phyloP scores from a whole-genome alignment of 2,888 invertebrate species.

The Pollenia labialis region DNA sequence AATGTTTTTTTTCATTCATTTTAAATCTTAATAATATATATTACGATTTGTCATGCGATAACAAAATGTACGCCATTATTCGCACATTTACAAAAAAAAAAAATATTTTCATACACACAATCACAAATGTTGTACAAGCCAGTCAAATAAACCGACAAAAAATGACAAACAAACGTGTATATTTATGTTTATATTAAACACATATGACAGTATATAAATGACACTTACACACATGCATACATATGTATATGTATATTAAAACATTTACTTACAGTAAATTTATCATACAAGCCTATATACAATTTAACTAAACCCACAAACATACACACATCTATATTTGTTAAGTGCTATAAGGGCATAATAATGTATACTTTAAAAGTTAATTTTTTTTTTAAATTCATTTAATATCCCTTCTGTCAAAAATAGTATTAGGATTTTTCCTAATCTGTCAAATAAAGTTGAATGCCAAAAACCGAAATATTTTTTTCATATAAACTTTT shows the following conservation, averaged over 20 bases:
- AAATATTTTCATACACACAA: neutral
- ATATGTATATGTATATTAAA: neutral
- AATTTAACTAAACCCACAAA: neutral
- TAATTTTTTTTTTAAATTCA: conserved; percentile 33
- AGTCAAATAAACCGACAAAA: neutral
- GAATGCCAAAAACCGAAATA: too few relatives aligned
- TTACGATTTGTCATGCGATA: conserved; percentile 70
- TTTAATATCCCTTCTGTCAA: conserved; percentile 48
- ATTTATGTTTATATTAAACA: neutral
- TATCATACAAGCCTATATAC: neutral
- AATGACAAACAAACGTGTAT: neutral
- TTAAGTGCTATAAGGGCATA: neutral
- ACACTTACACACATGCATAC: conserved; percentile 7
- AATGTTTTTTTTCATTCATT: conserved; percentile 21
- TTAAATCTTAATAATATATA: conserved; percentile 69
- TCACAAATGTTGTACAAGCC: neutral
- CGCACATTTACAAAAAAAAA: conserved; percentile 59
- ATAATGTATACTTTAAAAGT: neutral
- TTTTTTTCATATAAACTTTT: too few relatives aligned
- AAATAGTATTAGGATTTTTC: too few relatives aligned
- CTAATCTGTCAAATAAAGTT: neutral
- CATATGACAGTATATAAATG: conserved; percentile 13
- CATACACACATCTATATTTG: too few relatives aligned
- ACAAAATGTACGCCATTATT: conserved; percentile 69
- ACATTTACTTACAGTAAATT: conserved; percentile 10